Conservation (phyloP, 2,888 invertebrate genomes). For the Drosophila neotestacea region DNA sequence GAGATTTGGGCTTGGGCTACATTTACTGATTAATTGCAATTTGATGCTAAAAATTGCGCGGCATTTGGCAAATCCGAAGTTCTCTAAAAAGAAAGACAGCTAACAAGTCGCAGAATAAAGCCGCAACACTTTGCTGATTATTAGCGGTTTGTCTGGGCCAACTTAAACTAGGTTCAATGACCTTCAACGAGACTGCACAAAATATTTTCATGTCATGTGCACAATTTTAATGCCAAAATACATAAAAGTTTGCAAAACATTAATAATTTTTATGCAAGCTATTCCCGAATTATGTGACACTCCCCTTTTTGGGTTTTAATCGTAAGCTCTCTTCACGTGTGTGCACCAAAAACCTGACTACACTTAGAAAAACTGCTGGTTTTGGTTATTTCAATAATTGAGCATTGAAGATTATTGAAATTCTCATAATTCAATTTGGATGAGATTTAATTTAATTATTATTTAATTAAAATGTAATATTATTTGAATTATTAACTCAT, state of each 20-base stretch:
- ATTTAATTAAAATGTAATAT: too few species aligned
- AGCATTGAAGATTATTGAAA: background rate
- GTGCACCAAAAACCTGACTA: background rate
- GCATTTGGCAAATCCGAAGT: slow-evolving; percentile 41
- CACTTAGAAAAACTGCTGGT: slow-evolving; percentile 14
- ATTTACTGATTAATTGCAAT: slow-evolving; percentile 72
- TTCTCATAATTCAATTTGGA: too few species aligned
- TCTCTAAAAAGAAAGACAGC: slow-evolving; percentile 27
- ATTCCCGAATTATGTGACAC: slow-evolving; percentile 9
- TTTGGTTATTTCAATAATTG: background rate
- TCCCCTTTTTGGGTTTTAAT: slow-evolving; percentile 27
- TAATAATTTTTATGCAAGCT: slow-evolving; percentile 56
- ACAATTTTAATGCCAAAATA: slow-evolving; percentile 33
- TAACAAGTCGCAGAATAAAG: slow-evolving; percentile 18
- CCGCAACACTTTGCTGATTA: slow-evolving; percentile 1
- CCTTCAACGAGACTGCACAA: slow-evolving; percentile 10
- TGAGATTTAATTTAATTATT: too few species aligned
- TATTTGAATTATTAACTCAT: too few species aligned
- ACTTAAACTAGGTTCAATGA: slow-evolving; percentile 40
- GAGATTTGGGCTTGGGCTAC: slow-evolving; percentile 40
- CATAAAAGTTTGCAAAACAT: slow-evolving; percentile 44
- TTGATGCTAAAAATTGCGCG: slow-evolving; percentile 75
- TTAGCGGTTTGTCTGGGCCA: slow-evolving; percentile 1
- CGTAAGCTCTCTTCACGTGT: slow-evolving; percentile 50
- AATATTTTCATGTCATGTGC: slow-evolving; percentile 10